Evolutionary conservation across 2,888 invertebrate genomes (phyloP).

Genomic region (Xestobium rufovillosum): DNA sequence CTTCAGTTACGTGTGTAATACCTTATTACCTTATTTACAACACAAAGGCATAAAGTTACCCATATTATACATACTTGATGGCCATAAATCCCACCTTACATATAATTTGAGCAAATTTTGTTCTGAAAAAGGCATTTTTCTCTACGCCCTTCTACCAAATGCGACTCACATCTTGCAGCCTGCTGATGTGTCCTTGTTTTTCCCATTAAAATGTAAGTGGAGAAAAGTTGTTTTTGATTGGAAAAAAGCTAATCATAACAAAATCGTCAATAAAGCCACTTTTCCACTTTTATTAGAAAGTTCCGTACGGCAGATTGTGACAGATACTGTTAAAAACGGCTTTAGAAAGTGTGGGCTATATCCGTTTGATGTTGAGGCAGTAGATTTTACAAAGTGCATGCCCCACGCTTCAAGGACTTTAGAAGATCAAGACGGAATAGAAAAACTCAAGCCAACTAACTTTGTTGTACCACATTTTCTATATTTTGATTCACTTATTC

Average conservation of each 20-base stretch:
- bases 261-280: slow-evolving; percentile 2
- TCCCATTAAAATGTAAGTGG: slow-evolving; percentile 16
- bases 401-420: slow-evolving; percentile 10
- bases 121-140: slow-evolving; percentile 16
- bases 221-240: slow-evolving; percentile 11
- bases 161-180: slow-evolving; percentile 16
- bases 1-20: slow-evolving; percentile 18
- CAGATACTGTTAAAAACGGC: slow-evolving; percentile 13
- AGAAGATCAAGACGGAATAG: slow-evolving; percentile 10
- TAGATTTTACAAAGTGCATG: slow-evolving; percentile 20
- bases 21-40: slow-evolving; percentile 14
- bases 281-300: slow-evolving; percentile 8
- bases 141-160: slow-evolving; percentile 14
- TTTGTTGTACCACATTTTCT: slow-evolving; percentile 21
- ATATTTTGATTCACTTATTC: slow-evolving; percentile 19
- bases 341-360: slow-evolving; percentile 20
- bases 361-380: slow-evolving; percentile 18
- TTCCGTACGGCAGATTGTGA: not conserved
- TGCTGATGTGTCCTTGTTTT: slow-evolving; percentile 14
- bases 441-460: slow-evolving; percentile 16
- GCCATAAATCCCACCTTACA: slow-evolving; percentile 17
- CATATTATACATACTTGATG: slow-evolving; percentile 16
- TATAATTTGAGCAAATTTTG: slow-evolving; percentile 17
- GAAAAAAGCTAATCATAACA: slow-evolving; percentile 13
- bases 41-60: slow-evolving; percentile 18